Evolutionary conservation across 1,140 invertebrate species (phyloP), one percentile per base, ranked within the genome.

Genomic region (Diorhabda elongata): DNA sequence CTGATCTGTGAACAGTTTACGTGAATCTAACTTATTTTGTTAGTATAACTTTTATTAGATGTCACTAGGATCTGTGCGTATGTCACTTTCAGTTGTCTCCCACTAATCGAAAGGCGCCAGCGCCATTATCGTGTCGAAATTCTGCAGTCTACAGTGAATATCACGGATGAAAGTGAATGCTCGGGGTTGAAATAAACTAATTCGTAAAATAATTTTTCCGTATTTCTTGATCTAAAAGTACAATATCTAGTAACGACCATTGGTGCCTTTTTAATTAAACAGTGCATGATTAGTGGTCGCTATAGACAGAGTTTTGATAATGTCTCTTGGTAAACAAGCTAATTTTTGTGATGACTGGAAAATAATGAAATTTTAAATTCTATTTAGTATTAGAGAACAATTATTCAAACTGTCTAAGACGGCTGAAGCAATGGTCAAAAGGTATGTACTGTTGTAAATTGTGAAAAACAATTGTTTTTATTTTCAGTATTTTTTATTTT

Each of bases 401-500:
- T 61, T 47, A 52, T 69, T 67, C 75, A 76, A 76, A 75, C 75
- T 75, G 73, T 76, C 72, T 74, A 76, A 75, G 66, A 76, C 75
- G 75, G 75, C 74, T 74, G 57, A 74, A 71, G 74, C 75, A 58
- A 76, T 76, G 75, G 75, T 76, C 60, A 76, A 76, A 71, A 76
- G 75, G 75, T 75, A 61, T 44, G 74, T 75, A 68, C 26, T 26
- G 26, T 26, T 26, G 26, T 26, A 1, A 26, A 26, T 26, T 61
- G 8, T 9, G 8, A 45, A 63, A 44, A 63, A 63, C 9, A 6
- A 63, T 26, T 11, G 11, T 11, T 26, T 26, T 26, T 26, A 26
- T 26, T 26, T 26, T 26, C 26, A 26, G 26, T 26, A 26, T 26
- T 26, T 26, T 26, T 26, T 26, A 26, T 26, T 26, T 26, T 11